phyloP scores from a whole-genome alignment of 2,888 invertebrate species.

The Tinea pellionella region DNA sequence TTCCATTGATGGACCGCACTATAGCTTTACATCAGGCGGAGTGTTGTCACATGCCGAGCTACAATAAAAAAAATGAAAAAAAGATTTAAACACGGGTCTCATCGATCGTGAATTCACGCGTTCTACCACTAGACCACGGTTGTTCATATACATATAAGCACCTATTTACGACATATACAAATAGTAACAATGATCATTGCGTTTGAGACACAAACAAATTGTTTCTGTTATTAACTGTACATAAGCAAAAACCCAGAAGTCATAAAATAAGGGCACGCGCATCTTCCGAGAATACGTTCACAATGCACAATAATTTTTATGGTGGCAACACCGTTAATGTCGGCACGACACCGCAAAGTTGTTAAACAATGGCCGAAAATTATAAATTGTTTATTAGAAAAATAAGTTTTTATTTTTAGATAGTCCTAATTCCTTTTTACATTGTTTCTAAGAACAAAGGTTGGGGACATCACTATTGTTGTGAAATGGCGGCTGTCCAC shows the following conservation, averaged over 20 bases:
- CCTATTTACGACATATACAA: too few relatives aligned
- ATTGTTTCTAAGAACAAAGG: constrained; percentile 1
- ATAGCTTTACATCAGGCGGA: too few relatives aligned
- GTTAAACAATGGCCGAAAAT: neutral
- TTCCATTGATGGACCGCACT: too few relatives aligned
- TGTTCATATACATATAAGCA: too few relatives aligned
- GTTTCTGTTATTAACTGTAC: neutral
- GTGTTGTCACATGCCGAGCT: too few relatives aligned
- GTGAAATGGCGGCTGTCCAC: neutral
- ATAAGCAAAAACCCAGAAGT: neutral
- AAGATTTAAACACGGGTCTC: too few relatives aligned
- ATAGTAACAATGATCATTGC: neutral
- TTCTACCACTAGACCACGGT: too few relatives aligned
- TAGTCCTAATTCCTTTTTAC: neutral
- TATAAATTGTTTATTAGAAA: constrained; percentile 1
- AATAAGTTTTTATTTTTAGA: neutral
- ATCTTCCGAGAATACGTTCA: neutral
- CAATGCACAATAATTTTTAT: constrained; percentile 23
- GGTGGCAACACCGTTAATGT: constrained; percentile 24
- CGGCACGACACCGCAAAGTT: neutral
- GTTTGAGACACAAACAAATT: too few relatives aligned
- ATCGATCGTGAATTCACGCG: too few relatives aligned
- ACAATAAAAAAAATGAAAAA: too few relatives aligned
- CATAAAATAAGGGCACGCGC: neutral
- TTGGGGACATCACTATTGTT: neutral